These are phyloP conservation scores for Phortica variegata DNA, from an alignment of 1,140 invertebrate genomes.

Conservation along the genomic window DNA sequence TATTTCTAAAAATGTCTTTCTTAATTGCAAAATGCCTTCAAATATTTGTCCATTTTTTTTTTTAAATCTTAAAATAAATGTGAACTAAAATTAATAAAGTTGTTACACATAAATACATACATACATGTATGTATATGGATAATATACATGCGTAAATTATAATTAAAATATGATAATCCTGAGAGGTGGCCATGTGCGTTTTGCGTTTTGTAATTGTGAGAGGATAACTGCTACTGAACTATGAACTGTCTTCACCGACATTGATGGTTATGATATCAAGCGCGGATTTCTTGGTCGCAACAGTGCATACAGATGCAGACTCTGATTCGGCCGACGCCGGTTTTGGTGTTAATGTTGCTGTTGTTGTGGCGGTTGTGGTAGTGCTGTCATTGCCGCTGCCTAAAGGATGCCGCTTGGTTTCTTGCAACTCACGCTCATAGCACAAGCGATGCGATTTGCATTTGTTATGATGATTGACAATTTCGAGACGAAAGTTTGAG, in stretches of 20 bases:
- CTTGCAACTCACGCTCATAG: slow-evolving; percentile 59
- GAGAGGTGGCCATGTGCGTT: slow-evolving; percentile 1
- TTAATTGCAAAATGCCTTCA: slow-evolving; percentile 35
- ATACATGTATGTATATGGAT: slow-evolving; percentile 21
- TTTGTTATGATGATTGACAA: slow-evolving; percentile 75
- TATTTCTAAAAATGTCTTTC: slow-evolving; percentile 9
- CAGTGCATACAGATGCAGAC: too few relatives aligned
- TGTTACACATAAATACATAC: not conserved
- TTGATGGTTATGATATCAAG: slow-evolving; percentile 51
- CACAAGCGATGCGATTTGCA: slow-evolving; percentile 74
- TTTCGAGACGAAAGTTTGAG: slow-evolving; percentile 72
- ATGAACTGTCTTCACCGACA: slow-evolving; percentile 45
- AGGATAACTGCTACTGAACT: slow-evolving; percentile 5
- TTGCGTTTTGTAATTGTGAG: not conserved
- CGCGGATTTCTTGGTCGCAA: too few relatives aligned
- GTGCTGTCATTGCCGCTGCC: slow-evolving; percentile 12
- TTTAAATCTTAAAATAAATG: not conserved
- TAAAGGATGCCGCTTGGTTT: slow-evolving; percentile 43
- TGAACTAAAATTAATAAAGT: too few relatives aligned
- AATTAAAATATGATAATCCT: slow-evolving; percentile 1
- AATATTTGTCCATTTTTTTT: slow-evolving; percentile 3
- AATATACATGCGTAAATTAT: slow-evolving; percentile 6
- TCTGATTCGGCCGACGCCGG: not conserved
- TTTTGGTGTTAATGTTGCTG: slow-evolving; percentile 10
- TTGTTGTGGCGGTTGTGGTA: slow-evolving; percentile 20